Evolutionary conservation across 2,113 vertebrate species (phyloP).

Genomic region (Phalacrocorax carbo): DNA sequence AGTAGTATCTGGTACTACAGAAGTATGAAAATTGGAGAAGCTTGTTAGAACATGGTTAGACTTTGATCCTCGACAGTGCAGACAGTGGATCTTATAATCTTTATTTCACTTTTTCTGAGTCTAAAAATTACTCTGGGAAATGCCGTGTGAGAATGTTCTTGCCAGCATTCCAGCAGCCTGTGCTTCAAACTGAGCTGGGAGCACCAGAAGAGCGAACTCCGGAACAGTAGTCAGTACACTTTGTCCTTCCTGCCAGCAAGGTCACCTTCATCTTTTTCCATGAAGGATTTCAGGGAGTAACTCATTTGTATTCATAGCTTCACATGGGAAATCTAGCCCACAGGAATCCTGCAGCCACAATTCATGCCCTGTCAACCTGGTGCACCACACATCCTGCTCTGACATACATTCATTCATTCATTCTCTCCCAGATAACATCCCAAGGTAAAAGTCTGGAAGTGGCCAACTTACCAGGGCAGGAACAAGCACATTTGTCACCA

Average conservation of each 20-base stretch:
- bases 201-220: not conserved
- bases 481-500: not conserved
- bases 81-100: not conserved
- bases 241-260: not conserved
- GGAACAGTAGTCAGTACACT: not conserved
- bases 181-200: not conserved
- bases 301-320: not conserved
- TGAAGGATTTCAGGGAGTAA: not conserved
- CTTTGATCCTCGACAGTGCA: not conserved
- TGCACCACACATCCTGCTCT: not conserved
- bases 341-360: not conserved
- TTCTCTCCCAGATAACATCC: not conserved
- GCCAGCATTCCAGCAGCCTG: not conserved
- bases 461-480: not conserved
- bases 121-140: not conserved
- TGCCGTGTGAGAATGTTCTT: not conserved
- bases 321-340: not conserved
- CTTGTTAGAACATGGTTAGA: not conserved
- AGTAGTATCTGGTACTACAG: not conserved
- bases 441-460: not conserved
- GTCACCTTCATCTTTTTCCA: not conserved
- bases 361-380: not conserved
- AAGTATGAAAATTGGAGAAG: not conserved
- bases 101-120: not conserved
- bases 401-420: not conserved